Evolutionary conservation across 2,113 vertebrate genomes (phyloP).

Genomic region (Cinclus mexicanus): DNA sequence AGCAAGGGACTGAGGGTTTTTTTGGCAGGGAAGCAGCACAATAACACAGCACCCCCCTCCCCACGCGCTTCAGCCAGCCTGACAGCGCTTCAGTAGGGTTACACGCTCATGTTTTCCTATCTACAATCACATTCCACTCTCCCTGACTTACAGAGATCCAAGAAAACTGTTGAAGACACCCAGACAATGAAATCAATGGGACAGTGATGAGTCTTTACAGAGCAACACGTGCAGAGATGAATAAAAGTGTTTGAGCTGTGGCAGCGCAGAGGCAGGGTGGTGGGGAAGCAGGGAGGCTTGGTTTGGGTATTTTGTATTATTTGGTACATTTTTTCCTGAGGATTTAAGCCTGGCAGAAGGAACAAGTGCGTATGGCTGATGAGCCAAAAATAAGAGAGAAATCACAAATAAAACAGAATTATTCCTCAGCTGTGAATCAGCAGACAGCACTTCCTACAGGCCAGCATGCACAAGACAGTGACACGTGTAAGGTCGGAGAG

Average conservation of each 20-base stretch:
- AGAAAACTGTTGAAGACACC: not conserved
- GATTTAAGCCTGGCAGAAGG: not conserved
- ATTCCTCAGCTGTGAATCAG: slow-evolving; percentile 22
- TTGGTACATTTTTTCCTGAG: not conserved
- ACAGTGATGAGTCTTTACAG: not conserved
- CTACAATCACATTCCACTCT: not conserved
- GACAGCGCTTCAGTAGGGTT: not conserved
- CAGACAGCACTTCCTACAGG: slow-evolving; percentile 58
- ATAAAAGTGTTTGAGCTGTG: not conserved
- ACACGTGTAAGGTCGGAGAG: slow-evolving; percentile 41
- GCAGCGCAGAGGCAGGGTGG: fast-evolving
- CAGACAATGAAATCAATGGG: slow-evolving; percentile 9
- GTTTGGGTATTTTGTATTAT: not conserved
- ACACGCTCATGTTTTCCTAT: fast-evolving
- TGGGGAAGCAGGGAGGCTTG: fast-evolving
- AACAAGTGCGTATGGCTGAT: not conserved
- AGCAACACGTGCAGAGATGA: not conserved
- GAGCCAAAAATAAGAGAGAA: not conserved
- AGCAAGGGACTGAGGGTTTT: not conserved
- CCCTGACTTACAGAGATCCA: not conserved
- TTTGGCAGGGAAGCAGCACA: not conserved
- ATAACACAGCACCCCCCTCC: not conserved
- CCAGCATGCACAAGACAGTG: slow-evolving; percentile 27
- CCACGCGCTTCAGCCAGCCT: not conserved
- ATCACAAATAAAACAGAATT: slow-evolving; percentile 47